Evolutionary conservation across 92 coral and sea anemone species (phyloP).

Genomic region (Blastomussa wellsi): DNA sequence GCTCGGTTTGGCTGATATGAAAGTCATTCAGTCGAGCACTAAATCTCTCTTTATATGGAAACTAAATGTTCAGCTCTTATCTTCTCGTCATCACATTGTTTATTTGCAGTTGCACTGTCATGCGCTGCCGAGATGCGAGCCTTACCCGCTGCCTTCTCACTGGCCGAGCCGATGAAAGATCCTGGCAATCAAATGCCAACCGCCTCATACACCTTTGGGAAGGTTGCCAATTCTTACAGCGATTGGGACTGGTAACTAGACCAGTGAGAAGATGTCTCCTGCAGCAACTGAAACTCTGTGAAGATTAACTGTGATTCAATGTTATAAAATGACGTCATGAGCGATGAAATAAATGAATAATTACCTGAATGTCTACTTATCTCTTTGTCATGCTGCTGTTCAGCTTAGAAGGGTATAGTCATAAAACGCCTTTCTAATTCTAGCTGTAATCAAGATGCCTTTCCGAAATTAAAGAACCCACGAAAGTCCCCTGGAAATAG

Average conservation of each 20-base stretch:
- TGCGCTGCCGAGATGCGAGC: constrained; percentile 35
- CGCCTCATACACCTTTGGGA: constrained; percentile 40
- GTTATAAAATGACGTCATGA: not conserved
- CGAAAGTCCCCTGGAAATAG: too few relatives aligned
- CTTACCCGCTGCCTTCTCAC: constrained; percentile 38
- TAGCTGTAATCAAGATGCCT: too few relatives aligned
- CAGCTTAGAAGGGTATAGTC: too few relatives aligned
- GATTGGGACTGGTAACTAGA: constrained; percentile 27
- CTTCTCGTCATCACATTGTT: not conserved
- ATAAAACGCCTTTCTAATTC: too few relatives aligned
- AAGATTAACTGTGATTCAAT: not conserved
- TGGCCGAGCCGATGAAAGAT: constrained; percentile 44
- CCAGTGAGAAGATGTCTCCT: not conserved
- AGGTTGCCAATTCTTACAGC: constrained; percentile 9
- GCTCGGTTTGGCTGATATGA: not conserved
- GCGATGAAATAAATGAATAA: not conserved
- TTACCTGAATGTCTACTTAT: not conserved
- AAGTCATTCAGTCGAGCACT: not conserved
- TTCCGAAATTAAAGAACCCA: too few relatives aligned
- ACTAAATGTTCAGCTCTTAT: not conserved
- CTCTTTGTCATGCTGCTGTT: too few relatives aligned
- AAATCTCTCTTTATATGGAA: not conserved
- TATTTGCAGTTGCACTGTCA: constrained; percentile 11
- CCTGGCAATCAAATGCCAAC: constrained; percentile 26
- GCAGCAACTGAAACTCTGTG: not conserved